A percentile compares a stretch with the other conserved stretches of the same genome.
Conservation (phyloP, 2,888 invertebrate genomes). For the Cosmia trapezina region DNA sequence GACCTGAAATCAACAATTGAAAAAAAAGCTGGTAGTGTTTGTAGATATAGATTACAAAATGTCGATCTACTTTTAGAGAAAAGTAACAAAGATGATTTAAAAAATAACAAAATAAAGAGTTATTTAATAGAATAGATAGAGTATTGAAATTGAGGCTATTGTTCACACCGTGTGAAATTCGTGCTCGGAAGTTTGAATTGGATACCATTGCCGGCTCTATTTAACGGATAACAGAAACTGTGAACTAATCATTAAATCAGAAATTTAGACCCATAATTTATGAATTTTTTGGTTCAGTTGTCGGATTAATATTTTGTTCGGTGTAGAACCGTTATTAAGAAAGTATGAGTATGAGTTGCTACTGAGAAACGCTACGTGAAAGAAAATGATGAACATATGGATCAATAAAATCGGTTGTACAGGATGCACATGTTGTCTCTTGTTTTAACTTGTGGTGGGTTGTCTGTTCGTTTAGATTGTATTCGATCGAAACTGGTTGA, state of each 20-base stretch:
- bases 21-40: slow-evolving; percentile 20
- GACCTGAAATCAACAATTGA: slow-evolving; percentile 20
- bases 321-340: slow-evolving; percentile 4
- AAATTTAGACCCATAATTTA: slow-evolving; percentile 41
- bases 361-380: neutral
- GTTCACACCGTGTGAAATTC: slow-evolving; percentile 78
- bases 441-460: slow-evolving; percentile 25
- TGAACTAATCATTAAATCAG: slow-evolving; percentile 64
- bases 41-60: slow-evolving; percentile 42
- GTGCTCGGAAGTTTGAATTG: slow-evolving; percentile 68
- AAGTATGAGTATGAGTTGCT: slow-evolving; percentile 20
- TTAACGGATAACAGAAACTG: slow-evolving; percentile 67
- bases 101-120: slow-evolving; percentile 62
- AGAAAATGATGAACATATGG: slow-evolving; percentile 32
- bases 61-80: slow-evolving; percentile 31
- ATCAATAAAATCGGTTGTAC: slow-evolving; percentile 24
- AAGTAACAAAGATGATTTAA: slow-evolving; percentile 49
- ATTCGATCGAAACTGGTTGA: slow-evolving; percentile 36
- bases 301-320: slow-evolving; percentile 8
- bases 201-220: slow-evolving; percentile 63
- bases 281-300: slow-evolving; percentile 32
- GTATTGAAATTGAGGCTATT: slow-evolving; percentile 73
- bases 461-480: slow-evolving; percentile 32
- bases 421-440: slow-evolving; percentile 41
- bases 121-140: slow-evolving; percentile 69